These are phyloP conservation scores for Anagyrus pseudococci DNA, from an alignment of 2,888 invertebrate species.

Conservation along the genomic window DNA sequence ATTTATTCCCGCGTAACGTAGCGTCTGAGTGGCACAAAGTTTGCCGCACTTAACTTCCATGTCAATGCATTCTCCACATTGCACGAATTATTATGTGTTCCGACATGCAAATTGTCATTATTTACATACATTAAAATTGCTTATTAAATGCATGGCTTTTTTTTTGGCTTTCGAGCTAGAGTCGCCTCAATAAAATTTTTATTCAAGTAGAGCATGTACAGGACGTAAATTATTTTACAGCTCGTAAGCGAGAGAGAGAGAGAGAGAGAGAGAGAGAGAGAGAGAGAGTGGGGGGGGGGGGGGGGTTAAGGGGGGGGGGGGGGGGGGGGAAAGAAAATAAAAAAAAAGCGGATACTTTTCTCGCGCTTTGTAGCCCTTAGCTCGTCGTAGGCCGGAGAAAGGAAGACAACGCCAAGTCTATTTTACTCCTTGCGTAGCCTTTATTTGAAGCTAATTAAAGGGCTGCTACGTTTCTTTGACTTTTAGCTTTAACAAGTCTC, in stretches of 20 bases:
- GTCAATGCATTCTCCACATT: conserved; percentile 15
- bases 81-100: conserved; percentile 26
- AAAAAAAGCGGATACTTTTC: conserved; percentile 15
- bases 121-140: conserved; percentile 35
- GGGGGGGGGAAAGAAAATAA: too few relatives aligned
- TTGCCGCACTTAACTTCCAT: conserved; percentile 13
- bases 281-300: too few relatives aligned
- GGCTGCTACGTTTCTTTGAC: conserved; percentile 21
- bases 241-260: neutral
- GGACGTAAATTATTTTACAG: conserved; percentile 17
- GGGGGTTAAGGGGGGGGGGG: too few relatives aligned
- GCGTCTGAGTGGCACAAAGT: too few relatives aligned
- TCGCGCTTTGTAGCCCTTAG: conserved; percentile 9
- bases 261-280: neutral
- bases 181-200: conserved; percentile 9
- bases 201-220: neutral
- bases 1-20: too few relatives aligned
- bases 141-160: conserved; percentile 3
- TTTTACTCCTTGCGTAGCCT: conserved; percentile 18
- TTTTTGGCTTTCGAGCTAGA: neutral
- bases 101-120: conserved; percentile 26
- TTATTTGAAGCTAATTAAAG: conserved; percentile 38
- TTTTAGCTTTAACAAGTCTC: conserved; percentile 33
- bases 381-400: neutral
- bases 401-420: conserved; percentile 17